These are phyloP conservation scores for Mizuhopecten yessoensis DNA, from an alignment of 1,140 invertebrate genomes.

Conservation along the genomic window DNA sequence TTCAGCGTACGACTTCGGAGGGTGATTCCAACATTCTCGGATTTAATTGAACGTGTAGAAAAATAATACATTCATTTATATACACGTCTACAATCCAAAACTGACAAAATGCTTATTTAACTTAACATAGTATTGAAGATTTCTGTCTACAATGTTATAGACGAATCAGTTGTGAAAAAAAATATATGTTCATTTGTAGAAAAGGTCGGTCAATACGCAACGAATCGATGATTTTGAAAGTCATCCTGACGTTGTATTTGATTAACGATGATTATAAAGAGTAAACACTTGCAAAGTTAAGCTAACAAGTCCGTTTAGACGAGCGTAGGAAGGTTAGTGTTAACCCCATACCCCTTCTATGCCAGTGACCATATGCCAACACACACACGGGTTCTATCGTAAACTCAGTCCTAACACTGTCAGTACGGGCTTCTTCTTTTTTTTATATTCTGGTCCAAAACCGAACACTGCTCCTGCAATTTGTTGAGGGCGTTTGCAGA, in stretches of 20 bases:
- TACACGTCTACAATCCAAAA: neutral
- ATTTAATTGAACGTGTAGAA: neutral
- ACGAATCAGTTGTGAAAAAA: too few relatives aligned
- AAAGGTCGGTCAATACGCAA: too few relatives aligned
- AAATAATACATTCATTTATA: neutral
- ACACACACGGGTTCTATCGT: neutral
- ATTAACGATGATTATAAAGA: too few relatives aligned
- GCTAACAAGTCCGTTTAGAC: neutral
- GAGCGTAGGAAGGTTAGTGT: neutral
- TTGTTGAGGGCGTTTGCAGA: neutral
- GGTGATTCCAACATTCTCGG: neutral
- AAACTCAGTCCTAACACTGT: neutral
- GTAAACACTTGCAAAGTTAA: neutral
- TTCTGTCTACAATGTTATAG: too few relatives aligned
- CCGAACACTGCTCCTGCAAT: neutral
- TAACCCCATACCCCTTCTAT: neutral
- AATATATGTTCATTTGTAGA: too few relatives aligned
- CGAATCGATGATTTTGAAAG: too few relatives aligned
- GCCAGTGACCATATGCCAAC: conserved; percentile 3
- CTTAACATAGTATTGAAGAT: neutral
- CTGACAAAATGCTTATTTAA: neutral
- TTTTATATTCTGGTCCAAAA: neutral
- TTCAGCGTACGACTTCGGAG: too few relatives aligned
- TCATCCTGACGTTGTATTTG: too few relatives aligned
- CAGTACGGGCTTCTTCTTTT: too few relatives aligned